Evolutionary conservation across 2,113 vertebrate species (phyloP).

Genomic region (Pyxicephalus adspersus): DNA sequence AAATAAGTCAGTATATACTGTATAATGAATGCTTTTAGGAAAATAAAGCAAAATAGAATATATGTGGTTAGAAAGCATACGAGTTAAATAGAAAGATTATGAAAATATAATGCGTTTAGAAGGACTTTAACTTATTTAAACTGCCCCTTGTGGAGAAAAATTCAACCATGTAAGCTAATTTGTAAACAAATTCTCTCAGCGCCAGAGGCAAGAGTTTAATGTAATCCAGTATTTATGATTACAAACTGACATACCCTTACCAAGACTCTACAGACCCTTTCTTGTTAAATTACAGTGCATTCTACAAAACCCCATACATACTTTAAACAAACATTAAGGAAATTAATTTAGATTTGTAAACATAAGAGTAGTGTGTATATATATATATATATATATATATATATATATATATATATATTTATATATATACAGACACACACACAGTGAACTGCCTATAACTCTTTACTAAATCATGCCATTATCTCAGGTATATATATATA

Average conservation of each 20-base stretch:
- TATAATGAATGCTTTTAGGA: background rate
- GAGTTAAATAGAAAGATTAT: background rate
- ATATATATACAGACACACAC: too few relatives aligned
- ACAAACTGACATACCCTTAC: slow-evolving; percentile 2
- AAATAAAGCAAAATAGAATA: background rate
- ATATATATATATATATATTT: too few relatives aligned
- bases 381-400: too few relatives aligned
- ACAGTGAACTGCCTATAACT: too few relatives aligned
- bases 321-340: background rate
- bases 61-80: background rate
- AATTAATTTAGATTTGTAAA: background rate
- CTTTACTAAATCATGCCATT: too few relatives aligned
- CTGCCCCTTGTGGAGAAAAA: background rate
- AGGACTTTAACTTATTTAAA: slow-evolving; percentile 12
- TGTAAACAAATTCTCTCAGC: slow-evolving; percentile 28
- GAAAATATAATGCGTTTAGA: slow-evolving; percentile 6
- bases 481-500: too few relatives aligned
- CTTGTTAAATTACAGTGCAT: background rate
- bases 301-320: background rate
- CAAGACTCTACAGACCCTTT: background rate
- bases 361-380: background rate
- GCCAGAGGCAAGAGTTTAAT: slow-evolving; percentile 41
- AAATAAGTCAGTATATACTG: background rate
- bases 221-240: slow-evolving; percentile 38
- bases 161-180: slow-evolving; percentile 15